A percentile compares a stretch with the other conserved stretches of the same genome.
Evolutionary conservation across 2,113 vertebrate genomes (phyloP).

Genomic region (Percina caprodes): DNA sequence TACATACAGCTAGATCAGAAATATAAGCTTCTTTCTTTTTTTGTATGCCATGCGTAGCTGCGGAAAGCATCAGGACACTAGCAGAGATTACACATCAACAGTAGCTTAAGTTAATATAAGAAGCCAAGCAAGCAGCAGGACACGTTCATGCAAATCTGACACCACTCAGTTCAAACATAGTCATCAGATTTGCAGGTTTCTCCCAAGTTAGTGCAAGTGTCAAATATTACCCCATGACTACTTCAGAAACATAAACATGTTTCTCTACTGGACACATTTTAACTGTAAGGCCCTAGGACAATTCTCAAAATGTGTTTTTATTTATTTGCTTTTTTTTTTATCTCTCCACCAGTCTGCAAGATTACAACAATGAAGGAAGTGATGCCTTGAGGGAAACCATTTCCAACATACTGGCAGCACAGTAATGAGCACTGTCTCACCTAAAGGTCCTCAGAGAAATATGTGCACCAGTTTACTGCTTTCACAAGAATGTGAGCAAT

Average conservation of each 20-base stretch:
- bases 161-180: constrained; percentile 45
- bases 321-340: constrained; percentile 34
- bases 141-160: too few relatives aligned
- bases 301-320: constrained; percentile 37
- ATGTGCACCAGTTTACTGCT: constrained; percentile 63
- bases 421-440: constrained; percentile 59
- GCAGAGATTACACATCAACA: too few relatives aligned
- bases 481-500: constrained; percentile 48
- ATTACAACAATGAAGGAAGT: constrained; percentile 62
- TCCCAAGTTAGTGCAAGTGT: constrained; percentile 20
- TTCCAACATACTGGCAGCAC: constrained; percentile 57
- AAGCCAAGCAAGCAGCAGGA: too few relatives aligned
- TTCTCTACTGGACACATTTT: constrained; percentile 44
- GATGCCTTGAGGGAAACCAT: constrained; percentile 67
- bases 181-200: constrained; percentile 41
- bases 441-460: constrained; percentile 64
- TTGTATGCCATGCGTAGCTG: too few relatives aligned
- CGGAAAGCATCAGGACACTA: too few relatives aligned
- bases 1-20: too few relatives aligned
- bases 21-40: too few relatives aligned
- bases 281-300: constrained; percentile 41
- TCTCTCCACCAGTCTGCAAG: constrained; percentile 30
- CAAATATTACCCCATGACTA: constrained; percentile 37
- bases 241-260: constrained; percentile 52
- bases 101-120: too few relatives aligned